Evolutionary conservation across 2,888 invertebrate species (phyloP).

Genomic region (Heteromurus nitidus): DNA sequence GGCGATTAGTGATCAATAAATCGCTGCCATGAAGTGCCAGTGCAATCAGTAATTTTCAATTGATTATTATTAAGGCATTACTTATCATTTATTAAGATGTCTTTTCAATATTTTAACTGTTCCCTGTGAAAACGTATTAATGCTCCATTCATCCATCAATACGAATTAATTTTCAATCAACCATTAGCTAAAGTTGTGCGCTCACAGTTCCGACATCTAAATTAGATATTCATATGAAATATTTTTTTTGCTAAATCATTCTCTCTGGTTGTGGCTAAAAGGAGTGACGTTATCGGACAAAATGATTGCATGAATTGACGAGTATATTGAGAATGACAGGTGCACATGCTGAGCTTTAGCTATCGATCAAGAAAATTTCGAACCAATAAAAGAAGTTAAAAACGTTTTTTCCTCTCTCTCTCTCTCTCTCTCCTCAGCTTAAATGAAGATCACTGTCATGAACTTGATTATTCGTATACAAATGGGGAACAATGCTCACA

Average conservation of each 20-base stretch:
- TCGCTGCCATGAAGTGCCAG: neutral
- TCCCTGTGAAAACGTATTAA: conserved; percentile 43
- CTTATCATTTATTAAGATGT: conserved; percentile 30
- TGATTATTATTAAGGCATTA: conserved; percentile 56
- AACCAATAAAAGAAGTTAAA: neutral
- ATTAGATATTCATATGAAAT: neutral
- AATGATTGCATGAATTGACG: neutral
- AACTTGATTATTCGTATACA: conserved; percentile 1
- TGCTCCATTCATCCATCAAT: conserved; percentile 59
- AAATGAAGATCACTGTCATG: conserved; percentile 57
- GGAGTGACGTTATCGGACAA: conserved; percentile 44
- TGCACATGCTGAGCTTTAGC: conserved; percentile 60
- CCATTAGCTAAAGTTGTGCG: conserved; percentile 31
- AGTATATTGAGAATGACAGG: conserved; percentile 39
- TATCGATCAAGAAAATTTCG: conserved; percentile 49
- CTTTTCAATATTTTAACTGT: conserved; percentile 29
- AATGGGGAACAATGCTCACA: neutral
- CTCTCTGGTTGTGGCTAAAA: neutral
- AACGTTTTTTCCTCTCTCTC: no score
- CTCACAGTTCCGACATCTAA: neutral
- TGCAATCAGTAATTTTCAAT: conserved; percentile 46
- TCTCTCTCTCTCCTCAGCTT: no score
- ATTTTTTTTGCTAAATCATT: conserved; percentile 52
- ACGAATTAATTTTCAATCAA: conserved; percentile 64
- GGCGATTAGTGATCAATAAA: conserved; percentile 51